Percentiles rank a stretch among this genome's conserved stretches.
phyloP scores from a whole-genome alignment of 2,797 vertebrate genomes.

The Triplophysa bombifrons region DNA sequence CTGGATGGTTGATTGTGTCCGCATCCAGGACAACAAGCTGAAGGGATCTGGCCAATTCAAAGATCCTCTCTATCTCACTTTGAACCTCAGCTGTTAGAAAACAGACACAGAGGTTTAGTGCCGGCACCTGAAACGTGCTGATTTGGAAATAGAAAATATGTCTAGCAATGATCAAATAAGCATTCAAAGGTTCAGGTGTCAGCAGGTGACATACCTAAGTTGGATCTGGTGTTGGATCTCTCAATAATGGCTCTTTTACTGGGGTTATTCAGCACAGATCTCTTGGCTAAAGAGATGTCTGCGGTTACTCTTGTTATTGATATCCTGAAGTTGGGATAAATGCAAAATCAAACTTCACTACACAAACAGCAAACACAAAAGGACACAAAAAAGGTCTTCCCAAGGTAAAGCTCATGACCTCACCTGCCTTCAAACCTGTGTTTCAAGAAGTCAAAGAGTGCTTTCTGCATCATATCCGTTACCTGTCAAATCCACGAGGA shows the following conservation, averaged over 20 bases:
- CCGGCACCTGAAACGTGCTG: background rate
- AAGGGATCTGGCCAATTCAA: constrained; percentile 93
- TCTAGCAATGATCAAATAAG: background rate
- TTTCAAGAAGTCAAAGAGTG: constrained; percentile 99
- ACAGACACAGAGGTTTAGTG: background rate
- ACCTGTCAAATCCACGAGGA: constrained; percentile 76
- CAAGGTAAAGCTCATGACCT: constrained; percentile 65
- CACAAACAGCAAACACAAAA: background rate
- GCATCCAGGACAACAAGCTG: constrained; percentile 97
- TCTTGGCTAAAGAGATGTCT: constrained; percentile 98
- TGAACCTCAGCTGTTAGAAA: constrained; percentile 88
- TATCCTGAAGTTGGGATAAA: constrained; percentile 79
- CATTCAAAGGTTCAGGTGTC: background rate
- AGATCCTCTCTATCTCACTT: constrained; percentile 97
- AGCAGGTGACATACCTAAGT: constrained; percentile 80
- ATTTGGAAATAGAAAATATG: background rate
- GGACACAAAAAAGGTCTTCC: background rate
- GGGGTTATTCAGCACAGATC: constrained; percentile 97
- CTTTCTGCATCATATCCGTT: constrained; percentile 99
- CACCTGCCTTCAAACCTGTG: constrained; percentile 99
- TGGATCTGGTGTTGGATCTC: constrained; percentile 96
- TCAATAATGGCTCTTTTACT: constrained; percentile 99
- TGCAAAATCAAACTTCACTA: background rate
- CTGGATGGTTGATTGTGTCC: constrained; percentile 97
- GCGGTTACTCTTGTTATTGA: constrained; percentile 98